Evolutionary conservation across 1,140 invertebrate genomes (phyloP).

Genomic region (Drosophila ambigua): DNA sequence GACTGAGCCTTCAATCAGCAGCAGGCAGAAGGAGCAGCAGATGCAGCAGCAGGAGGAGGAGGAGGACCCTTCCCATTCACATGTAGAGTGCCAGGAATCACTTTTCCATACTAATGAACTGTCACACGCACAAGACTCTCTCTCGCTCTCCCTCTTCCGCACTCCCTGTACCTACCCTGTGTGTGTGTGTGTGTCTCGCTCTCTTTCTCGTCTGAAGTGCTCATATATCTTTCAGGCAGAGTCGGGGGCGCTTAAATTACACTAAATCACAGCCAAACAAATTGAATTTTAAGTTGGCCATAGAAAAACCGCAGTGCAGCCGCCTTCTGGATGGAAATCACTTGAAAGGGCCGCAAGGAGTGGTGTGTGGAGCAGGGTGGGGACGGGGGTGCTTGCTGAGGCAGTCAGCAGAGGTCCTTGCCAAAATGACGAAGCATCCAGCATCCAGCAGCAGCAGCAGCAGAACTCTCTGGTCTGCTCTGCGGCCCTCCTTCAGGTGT

Average conservation of each 20-base stretch:
- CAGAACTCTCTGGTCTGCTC: not conserved
- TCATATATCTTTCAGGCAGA: slow-evolving; percentile 66
- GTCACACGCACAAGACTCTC: slow-evolving; percentile 60
- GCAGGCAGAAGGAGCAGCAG: slow-evolving; percentile 20
- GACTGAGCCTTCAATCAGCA: slow-evolving; percentile 41
- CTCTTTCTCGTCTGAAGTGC: slow-evolving; percentile 46
- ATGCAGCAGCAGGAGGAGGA: not conserved
- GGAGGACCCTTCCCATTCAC: too few relatives aligned
- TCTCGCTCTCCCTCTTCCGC: not conserved
- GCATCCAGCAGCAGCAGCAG: not conserved
- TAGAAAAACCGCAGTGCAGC: slow-evolving; percentile 72
- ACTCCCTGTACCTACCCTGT: not conserved
- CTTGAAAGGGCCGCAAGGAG: slow-evolving; percentile 50
- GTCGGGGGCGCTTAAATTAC: slow-evolving; percentile 72
- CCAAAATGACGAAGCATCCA: slow-evolving; percentile 73
- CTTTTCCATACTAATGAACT: slow-evolving; percentile 77
- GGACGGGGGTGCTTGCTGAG: not conserved
- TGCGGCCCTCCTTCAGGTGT: slow-evolving; percentile 54
- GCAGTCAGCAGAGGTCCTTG: slow-evolving; percentile 51
- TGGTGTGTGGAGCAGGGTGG: not conserved
- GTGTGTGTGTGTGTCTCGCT: not conserved
- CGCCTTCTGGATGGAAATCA: slow-evolving; percentile 69
- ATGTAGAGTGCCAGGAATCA: slow-evolving; percentile 48
- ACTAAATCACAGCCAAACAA: slow-evolving; percentile 80
- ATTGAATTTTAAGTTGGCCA: slow-evolving; percentile 80